Evolutionary conservation across 2,888 invertebrate genomes (phyloP).

Genomic region (Dasypolia templi): DNA sequence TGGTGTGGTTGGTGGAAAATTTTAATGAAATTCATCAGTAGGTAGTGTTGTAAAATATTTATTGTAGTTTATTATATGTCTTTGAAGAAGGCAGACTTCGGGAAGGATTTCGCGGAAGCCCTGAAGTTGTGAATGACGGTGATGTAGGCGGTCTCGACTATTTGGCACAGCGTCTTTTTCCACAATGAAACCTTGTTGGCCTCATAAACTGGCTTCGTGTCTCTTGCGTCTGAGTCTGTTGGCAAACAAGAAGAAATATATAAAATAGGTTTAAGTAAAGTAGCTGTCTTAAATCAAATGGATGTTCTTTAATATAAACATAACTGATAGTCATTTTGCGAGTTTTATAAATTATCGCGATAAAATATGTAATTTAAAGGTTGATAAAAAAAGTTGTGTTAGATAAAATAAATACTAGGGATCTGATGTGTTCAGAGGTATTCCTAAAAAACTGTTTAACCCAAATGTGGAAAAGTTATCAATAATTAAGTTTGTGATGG

Average conservation of each 20-base stretch:
- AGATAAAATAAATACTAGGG: background rate
- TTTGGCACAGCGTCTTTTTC: constrained; percentile 72
- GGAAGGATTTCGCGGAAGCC: constrained; percentile 77
- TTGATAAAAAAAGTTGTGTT: too few relatives aligned
- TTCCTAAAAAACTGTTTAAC: background rate
- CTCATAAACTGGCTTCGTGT: constrained; percentile 64
- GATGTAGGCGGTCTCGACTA: constrained; percentile 75
- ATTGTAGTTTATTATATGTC: constrained; percentile 56
- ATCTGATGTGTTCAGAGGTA: background rate
- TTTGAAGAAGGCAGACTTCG: constrained; percentile 79
- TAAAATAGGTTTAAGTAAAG: background rate
- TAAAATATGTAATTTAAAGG: background rate
- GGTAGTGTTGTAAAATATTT: background rate
- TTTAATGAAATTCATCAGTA: background rate
- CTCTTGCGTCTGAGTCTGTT: constrained; percentile 73
- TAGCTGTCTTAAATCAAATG: background rate
- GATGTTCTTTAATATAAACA: background rate
- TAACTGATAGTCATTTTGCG: background rate
- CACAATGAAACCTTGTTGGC: constrained; percentile 64
- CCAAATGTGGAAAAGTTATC: too few relatives aligned
- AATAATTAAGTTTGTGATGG: background rate
- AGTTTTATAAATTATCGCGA: background rate
- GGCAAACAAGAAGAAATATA: background rate
- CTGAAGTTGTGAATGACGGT: constrained; percentile 82
- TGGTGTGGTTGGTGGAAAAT: too few relatives aligned